Conservation (phyloP, 2,113 vertebrate genomes). For the Ginglymostoma cirratum region DNA sequence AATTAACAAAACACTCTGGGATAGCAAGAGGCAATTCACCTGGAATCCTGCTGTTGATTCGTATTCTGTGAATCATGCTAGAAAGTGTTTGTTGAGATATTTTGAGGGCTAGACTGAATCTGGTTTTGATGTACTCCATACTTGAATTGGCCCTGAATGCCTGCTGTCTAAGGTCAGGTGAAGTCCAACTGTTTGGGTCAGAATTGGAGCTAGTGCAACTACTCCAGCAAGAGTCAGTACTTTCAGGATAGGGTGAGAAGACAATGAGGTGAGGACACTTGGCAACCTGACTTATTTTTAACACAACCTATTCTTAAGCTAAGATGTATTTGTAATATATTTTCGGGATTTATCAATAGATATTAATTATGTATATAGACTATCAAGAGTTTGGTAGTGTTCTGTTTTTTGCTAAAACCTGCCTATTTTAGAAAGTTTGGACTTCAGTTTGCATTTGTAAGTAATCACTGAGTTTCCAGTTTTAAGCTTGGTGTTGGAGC, state of each 20-base stretch:
- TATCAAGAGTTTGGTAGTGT: not conserved
- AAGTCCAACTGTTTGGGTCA: not conserved
- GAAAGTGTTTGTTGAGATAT: not conserved
- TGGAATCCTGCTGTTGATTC: not conserved
- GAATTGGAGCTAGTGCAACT: too few relatives aligned
- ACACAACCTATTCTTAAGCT: not conserved
- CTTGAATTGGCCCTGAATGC: not conserved
- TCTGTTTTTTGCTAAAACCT: constrained; percentile 4
- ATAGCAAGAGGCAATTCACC: not conserved
- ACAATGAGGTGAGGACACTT: not conserved
- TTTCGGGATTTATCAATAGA: not conserved
- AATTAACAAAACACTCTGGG: not conserved
- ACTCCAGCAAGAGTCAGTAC: not conserved
- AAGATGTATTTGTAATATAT: not conserved
- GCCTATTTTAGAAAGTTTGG: not conserved
- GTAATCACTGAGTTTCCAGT: not conserved
- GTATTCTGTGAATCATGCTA: not conserved
- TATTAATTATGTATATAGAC: not conserved
- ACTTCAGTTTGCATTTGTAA: constrained; percentile 3
- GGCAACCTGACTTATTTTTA: not conserved
- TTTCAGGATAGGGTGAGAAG: not conserved
- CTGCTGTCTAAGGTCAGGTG: not conserved
- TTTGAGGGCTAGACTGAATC: not conserved
- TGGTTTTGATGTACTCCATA: not conserved
- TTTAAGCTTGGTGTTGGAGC: not conserved